These are phyloP conservation scores for Sebastes alutus DNA, from an alignment of 2,797 vertebrate genomes.

Conservation along the genomic window DNA sequence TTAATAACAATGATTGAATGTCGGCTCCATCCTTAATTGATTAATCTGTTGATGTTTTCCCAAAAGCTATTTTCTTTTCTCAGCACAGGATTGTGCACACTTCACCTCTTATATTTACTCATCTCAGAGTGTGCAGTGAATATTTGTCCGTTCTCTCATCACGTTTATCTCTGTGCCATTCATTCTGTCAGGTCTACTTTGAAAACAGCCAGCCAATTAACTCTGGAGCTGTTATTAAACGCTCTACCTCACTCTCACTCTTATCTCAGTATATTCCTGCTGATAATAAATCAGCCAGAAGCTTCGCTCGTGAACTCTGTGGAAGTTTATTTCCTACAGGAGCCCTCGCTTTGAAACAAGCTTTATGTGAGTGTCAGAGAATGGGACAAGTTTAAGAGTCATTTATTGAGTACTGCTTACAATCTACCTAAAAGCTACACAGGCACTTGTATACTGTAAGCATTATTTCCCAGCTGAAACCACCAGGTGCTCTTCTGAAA, in stretches of 20 bases:
- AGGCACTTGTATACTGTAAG: not conserved
- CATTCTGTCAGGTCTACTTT: conserved; percentile 8
- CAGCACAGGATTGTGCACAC: not conserved
- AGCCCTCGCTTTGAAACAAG: not conserved
- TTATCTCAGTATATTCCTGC: not conserved
- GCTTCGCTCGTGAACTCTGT: not conserved
- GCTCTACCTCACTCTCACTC: not conserved
- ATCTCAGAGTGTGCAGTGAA: not conserved
- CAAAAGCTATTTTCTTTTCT: not conserved
- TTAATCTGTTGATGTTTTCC: not conserved
- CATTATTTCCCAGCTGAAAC: too few species aligned
- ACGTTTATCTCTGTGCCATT: conserved; percentile 16
- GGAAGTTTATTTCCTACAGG: conserved; percentile 13
- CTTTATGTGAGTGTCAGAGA: not conserved
- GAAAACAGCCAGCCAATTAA: conserved; percentile 25
- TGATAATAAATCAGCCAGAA: not conserved
- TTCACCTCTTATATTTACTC: not conserved
- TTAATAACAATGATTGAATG: not conserved
- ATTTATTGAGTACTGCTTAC: not conserved
- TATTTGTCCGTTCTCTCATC: not conserved
- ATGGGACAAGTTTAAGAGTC: not conserved
- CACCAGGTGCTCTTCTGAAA: too few species aligned
- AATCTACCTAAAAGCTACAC: not conserved
- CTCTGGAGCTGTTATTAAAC: not conserved
- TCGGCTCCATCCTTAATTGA: not conserved